Base-by-base conservation (phyloP, 53 echinoderm and acorn worm species). In the Henricia sp. region DNA sequence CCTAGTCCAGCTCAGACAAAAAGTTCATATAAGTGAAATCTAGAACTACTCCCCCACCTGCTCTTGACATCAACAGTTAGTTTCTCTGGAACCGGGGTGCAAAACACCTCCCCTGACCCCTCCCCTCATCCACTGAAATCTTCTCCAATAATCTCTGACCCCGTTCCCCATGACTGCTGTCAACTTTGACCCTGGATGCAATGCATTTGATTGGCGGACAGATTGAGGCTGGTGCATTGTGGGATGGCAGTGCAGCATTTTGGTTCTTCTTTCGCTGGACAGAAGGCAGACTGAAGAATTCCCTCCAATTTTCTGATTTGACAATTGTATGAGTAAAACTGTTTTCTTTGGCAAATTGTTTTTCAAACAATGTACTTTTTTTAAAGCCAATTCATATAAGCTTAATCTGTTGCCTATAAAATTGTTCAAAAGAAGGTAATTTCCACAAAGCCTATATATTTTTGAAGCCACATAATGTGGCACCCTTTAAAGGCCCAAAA, bases 151-250 rank as follows among this genome's bases (percentile, higher is more conserved):
- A 37, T 59, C 94, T 76, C 28, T 86, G 83, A 30, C 86, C 87
- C 65, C 84, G 89, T 9, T 80, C 86, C 38, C 86, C 86, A 42
- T 44, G 77, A 21, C 60, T 41, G 41, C 83, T 54, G n/a, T 70
- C 84, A 28, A 94, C 48, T 28, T 63, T 32, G 37, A 84, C 77
- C 20, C 70, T 68, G n/a, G 83, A 67, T 24, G 89, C 70, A 52
- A 91, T 91, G 83, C 89, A 89, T 63, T 86, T 86, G 76, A 94
- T 86, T 46, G 85, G 60, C 20, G 33, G 59, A 50, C 56, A 54
- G 63, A 17, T 9, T 29, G 10, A 19, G 59, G 30, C 46, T 11
- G 62, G 56, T 62, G 12, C 19, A 14, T 28, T 60, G 24, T 57
- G 33, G 69, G 64, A 33, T 37, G 24, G 48, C 72, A 48, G 24